Percentiles rank a stretch among this genome's conserved stretches.
Conservation (phyloP, 2,113 vertebrate species). For the Cinclus cinclus region DNA sequence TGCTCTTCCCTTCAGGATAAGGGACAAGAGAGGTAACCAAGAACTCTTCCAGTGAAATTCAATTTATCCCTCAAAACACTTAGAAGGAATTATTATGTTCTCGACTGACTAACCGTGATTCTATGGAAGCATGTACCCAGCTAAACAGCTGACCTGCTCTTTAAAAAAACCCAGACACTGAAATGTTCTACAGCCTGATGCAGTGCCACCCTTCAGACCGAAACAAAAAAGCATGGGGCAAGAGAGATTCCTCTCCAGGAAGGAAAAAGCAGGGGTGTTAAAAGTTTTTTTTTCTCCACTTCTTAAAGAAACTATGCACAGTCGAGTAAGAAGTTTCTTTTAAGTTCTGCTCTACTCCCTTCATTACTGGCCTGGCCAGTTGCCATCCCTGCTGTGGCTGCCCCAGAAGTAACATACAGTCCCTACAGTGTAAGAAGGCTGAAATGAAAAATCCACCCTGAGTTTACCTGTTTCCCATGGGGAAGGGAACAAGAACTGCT, state of each 20-base stretch:
- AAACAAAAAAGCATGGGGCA: neutral
- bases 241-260: neutral
- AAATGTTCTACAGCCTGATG: neutral
- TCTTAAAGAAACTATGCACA: neutral
- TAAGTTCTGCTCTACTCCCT: neutral
- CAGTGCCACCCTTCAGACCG: neutral
- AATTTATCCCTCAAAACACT: neutral
- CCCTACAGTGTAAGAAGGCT: neutral
- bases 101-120: neutral
- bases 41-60: neutral
- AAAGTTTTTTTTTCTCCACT: neutral
- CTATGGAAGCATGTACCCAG: neutral
- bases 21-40: neutral
- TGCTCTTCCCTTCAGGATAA: neutral
- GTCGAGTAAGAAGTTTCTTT: neutral
- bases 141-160: neutral
- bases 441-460: neutral
- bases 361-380: neutral
- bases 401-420: neutral
- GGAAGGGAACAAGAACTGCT: neutral
- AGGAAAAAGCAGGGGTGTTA: neutral
- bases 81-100: neutral
- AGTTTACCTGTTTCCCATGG: neutral
- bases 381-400: neutral
- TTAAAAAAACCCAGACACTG: neutral